phyloP scores from a whole-genome alignment of 2,888 invertebrate species.

The Euplagia quadripunctaria region DNA sequence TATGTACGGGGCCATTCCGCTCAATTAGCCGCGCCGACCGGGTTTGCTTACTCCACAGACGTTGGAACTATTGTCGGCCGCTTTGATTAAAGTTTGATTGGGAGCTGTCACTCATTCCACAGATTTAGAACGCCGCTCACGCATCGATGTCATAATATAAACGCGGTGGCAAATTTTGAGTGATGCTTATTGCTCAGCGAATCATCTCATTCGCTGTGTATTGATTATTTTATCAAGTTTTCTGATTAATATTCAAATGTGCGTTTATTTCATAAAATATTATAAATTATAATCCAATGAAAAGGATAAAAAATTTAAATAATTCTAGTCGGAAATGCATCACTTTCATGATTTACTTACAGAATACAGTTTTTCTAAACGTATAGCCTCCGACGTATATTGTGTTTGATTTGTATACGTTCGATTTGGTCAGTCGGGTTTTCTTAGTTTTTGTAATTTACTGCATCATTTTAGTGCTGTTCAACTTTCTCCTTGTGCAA shows the following conservation, averaged over 20 bases:
- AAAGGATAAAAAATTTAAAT: too few relatives aligned
- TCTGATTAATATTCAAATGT: not conserved
- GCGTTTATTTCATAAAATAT: not conserved
- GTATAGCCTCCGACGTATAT: too few relatives aligned
- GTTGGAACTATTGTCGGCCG: slow-evolving; percentile 70
- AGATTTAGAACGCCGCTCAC: slow-evolving; percentile 62
- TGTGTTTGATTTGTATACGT: too few relatives aligned
- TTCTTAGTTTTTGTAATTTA: too few relatives aligned
- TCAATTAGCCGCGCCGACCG: slow-evolving; percentile 78
- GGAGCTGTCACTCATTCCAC: slow-evolving; percentile 75
- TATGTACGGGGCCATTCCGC: slow-evolving; percentile 73
- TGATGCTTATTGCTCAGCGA: slow-evolving; percentile 37
- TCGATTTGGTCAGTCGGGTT: too few relatives aligned
- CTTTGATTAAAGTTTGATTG: slow-evolving; percentile 85
- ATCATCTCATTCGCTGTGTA: slow-evolving; percentile 22
- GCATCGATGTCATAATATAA: slow-evolving; percentile 65
- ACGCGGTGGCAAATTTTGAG: slow-evolving; percentile 49
- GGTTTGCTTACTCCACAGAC: slow-evolving; percentile 72
- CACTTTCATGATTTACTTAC: too few relatives aligned
- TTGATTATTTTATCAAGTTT: slow-evolving; percentile 9
- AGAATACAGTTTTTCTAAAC: too few relatives aligned
- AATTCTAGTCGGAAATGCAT: too few relatives aligned
- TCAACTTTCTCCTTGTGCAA: too few relatives aligned
- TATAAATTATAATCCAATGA: too few relatives aligned
- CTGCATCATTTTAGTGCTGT: too few relatives aligned